Conservation (phyloP, 2,797 vertebrate species). For the Chelidonichthys spinosus region DNA sequence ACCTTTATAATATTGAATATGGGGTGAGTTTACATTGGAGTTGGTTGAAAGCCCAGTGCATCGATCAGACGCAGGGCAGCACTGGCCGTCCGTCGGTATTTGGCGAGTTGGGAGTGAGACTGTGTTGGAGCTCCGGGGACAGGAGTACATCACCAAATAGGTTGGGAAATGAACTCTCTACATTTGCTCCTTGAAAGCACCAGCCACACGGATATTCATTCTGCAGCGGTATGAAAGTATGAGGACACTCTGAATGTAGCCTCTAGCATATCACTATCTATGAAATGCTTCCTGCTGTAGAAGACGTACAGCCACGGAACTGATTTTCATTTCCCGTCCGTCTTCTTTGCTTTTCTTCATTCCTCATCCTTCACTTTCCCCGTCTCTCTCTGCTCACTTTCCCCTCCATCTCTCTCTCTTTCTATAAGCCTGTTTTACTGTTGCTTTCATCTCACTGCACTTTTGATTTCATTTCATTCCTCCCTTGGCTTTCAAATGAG, state of each 20-base stretch:
- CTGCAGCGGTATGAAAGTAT: not conserved
- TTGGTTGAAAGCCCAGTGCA: too few species aligned
- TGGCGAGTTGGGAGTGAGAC: too few species aligned
- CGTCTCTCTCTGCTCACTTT: not conserved
- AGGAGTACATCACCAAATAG: not conserved
- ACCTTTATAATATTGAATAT: too few species aligned
- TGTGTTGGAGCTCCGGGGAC: too few species aligned
- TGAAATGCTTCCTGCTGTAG: not conserved
- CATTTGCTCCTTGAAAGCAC: not conserved
- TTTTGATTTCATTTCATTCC: slow-evolving; percentile 27
- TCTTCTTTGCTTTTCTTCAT: not conserved
- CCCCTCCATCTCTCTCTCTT: slow-evolving; percentile 16
- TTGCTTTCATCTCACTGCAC: slow-evolving; percentile 35
- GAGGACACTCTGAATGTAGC: not conserved
- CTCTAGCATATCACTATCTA: not conserved
- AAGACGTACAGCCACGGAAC: not conserved
- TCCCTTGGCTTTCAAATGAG: slow-evolving; percentile 12
- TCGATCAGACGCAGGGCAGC: too few species aligned
- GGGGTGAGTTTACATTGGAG: too few species aligned
- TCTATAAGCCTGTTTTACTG: slow-evolving; percentile 17
- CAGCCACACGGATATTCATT: not conserved
- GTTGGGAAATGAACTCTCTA: not conserved
- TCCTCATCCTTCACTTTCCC: not conserved
- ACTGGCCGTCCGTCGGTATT: too few species aligned
- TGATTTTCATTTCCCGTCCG: not conserved